Percentiles rank a stretch among this genome's conserved stretches.
phyloP scores from a whole-genome alignment of 2,797 vertebrate species.

The Thalassophryne amazonica region DNA sequence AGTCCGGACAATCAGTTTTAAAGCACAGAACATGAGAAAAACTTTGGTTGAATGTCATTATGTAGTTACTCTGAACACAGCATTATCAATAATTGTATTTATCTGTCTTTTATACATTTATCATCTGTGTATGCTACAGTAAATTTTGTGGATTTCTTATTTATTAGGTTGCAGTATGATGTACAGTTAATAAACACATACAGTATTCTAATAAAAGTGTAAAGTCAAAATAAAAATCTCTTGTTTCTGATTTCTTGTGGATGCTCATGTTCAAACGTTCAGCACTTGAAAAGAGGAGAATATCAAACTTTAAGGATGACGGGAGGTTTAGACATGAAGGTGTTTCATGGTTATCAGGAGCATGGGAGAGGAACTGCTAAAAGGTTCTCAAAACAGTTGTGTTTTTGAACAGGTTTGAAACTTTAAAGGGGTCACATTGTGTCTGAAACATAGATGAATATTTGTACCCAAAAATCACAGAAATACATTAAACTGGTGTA shows the following conservation, averaged over 20 bases:
- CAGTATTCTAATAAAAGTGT: slow-evolving; percentile 79
- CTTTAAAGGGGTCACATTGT: no score
- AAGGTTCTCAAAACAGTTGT: slow-evolving; percentile 42
- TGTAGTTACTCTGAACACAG: slow-evolving; percentile 58
- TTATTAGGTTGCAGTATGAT: slow-evolving; percentile 66
- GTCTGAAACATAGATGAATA: no score
- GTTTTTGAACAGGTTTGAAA: slow-evolving; percentile 44
- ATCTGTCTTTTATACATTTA: slow-evolving; percentile 81
- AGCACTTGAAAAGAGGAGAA: slow-evolving; percentile 6
- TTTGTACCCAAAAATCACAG: no score
- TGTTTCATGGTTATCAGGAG: slow-evolving; percentile 7
- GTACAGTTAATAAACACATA: slow-evolving; percentile 67
- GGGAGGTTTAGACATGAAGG: slow-evolving; percentile 2
- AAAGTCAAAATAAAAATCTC: slow-evolving; percentile 38
- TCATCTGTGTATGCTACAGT: slow-evolving; percentile 70
- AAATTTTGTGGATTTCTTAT: slow-evolving; percentile 70
- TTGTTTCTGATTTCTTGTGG: slow-evolving; percentile 28
- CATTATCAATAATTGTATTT: slow-evolving; percentile 66
- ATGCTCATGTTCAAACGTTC: no score
- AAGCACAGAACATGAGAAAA: slow-evolving; percentile 62
- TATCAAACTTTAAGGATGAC: slow-evolving; percentile 18
- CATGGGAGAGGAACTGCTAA: slow-evolving; percentile 1
- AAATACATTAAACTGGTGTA: no score
- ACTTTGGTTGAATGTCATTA: slow-evolving; percentile 65
- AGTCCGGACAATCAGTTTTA: slow-evolving; percentile 71